These are phyloP conservation scores for Platycheirus albimanus DNA, from an alignment of 2,888 invertebrate genomes.

Conservation along the genomic window DNA sequence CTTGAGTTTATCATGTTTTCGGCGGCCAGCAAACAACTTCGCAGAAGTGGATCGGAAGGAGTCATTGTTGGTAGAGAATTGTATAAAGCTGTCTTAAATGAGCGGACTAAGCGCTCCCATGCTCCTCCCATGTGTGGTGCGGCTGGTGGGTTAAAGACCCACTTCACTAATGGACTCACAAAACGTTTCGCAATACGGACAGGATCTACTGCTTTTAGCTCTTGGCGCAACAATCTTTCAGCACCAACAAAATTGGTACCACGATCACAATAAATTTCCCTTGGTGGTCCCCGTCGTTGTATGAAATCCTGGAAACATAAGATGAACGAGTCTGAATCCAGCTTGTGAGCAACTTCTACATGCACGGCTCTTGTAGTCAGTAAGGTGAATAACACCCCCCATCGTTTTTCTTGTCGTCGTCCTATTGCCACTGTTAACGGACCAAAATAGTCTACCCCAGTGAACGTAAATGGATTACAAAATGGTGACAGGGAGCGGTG, in stretches of 20 bases:
- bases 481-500: not conserved
- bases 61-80: not conserved
- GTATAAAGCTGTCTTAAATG: slow-evolving; percentile 56
- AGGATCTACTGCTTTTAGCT: too few relatives aligned
- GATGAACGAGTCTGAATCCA: not conserved
- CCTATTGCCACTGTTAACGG: not conserved
- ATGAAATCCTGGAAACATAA: not conserved
- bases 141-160: slow-evolving; percentile 74
- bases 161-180: slow-evolving; percentile 34
- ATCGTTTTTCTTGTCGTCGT: not conserved
- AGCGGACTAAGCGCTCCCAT: slow-evolving; percentile 42
- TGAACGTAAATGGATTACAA: not conserved
- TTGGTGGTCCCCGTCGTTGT: not conserved
- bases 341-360: not conserved
- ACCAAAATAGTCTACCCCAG: not conserved
- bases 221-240: too few relatives aligned
- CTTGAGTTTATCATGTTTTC: slow-evolving; percentile 73
- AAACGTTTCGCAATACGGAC: not conserved
- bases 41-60: slow-evolving; percentile 13
- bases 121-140: slow-evolving; percentile 73
- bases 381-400: not conserved
- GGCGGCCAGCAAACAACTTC: slow-evolving; percentile 23
- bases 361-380: not conserved
- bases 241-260: not conserved
- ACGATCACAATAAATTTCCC: not conserved